phyloP scores from a whole-genome alignment of 2,888 invertebrate species.

The Orthosia gothica region DNA sequence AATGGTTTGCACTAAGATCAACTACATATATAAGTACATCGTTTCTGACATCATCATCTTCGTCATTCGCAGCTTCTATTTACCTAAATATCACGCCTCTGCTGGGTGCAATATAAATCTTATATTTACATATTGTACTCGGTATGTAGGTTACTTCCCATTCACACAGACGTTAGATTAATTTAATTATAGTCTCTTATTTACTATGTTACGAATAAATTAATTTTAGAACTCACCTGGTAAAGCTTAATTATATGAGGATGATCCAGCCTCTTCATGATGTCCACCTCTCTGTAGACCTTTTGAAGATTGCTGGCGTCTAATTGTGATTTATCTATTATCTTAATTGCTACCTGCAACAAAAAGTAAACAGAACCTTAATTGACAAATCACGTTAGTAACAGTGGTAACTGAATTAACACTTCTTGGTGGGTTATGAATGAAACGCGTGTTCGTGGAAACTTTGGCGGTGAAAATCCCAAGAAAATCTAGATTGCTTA shows the following conservation, averaged over 20 bases:
- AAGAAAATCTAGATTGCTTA: slow-evolving; percentile 15
- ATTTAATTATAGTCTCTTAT: slow-evolving; percentile 4
- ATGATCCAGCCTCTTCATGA: slow-evolving; percentile 99
- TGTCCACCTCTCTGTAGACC: slow-evolving; percentile 99
- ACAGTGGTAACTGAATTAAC: slow-evolving; percentile 26
- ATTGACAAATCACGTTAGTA: slow-evolving; percentile 25
- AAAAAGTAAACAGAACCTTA: slow-evolving; percentile 68
- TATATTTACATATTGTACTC: slow-evolving; percentile 16
- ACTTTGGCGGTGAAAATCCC: neutral
- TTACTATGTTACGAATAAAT: slow-evolving; percentile 12
- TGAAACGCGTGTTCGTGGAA: slow-evolving; percentile 5
- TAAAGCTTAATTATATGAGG: slow-evolving; percentile 99
- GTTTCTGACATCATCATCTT: slow-evolving; percentile 32
- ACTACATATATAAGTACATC: neutral
- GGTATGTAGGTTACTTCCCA: neutral
- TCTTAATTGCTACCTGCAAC: slow-evolving; percentile 98
- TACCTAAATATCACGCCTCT: slow-evolving; percentile 33
- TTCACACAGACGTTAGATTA: neutral
- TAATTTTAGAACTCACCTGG: slow-evolving; percentile 92
- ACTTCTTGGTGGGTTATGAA: neutral
- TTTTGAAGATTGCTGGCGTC: slow-evolving; percentile 98
- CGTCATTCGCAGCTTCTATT: slow-evolving; percentile 37
- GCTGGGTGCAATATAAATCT: slow-evolving; percentile 40
- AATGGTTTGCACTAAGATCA: slow-evolving; percentile 3
- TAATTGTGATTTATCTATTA: slow-evolving; percentile 98